These are phyloP conservation scores for Morus bassanus DNA, from an alignment of 2,797 vertebrate genomes.

Conservation along the genomic window DNA sequence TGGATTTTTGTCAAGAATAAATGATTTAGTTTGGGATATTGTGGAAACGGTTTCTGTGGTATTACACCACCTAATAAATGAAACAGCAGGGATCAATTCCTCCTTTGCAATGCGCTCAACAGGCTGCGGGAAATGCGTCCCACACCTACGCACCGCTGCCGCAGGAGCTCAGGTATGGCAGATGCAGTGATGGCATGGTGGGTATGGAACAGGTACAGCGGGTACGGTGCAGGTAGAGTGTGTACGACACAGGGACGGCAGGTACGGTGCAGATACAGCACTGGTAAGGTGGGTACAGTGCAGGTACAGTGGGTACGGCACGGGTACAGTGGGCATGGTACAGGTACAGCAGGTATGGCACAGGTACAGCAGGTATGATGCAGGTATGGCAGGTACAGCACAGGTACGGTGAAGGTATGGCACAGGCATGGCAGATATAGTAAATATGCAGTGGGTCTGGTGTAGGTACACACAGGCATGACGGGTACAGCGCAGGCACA, in stretches of 20 bases:
- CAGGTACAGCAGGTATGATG: not conserved
- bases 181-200: rapidly evolving
- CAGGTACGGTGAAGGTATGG: not conserved
- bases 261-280: too few relatives aligned
- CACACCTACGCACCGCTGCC: constrained; percentile 2
- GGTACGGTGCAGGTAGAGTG: rapidly evolving
- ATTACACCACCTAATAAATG: constrained; percentile 70
- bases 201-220: rapidly evolving
- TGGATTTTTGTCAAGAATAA: constrained; percentile 82
- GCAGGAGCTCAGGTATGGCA: not conserved
- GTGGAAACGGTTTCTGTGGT: constrained; percentile 67
- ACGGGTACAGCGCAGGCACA: rapidly evolving
- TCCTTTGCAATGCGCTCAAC: constrained; percentile 53
- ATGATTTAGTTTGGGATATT: constrained; percentile 76
- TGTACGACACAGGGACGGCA: not conserved
- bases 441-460: too few relatives aligned
- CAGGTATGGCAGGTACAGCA: too few relatives aligned
- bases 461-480: too few relatives aligned
- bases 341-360: rapidly evolving
- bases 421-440: too few relatives aligned
- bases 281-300: too few relatives aligned
- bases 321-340: too few relatives aligned
- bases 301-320: not conserved
- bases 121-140: constrained; percentile 57
- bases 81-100: constrained; percentile 71